Evolutionary conservation across 53 echinoderm and acorn worm genomes (phyloP).

Genomic region (Arbacia lixula): DNA sequence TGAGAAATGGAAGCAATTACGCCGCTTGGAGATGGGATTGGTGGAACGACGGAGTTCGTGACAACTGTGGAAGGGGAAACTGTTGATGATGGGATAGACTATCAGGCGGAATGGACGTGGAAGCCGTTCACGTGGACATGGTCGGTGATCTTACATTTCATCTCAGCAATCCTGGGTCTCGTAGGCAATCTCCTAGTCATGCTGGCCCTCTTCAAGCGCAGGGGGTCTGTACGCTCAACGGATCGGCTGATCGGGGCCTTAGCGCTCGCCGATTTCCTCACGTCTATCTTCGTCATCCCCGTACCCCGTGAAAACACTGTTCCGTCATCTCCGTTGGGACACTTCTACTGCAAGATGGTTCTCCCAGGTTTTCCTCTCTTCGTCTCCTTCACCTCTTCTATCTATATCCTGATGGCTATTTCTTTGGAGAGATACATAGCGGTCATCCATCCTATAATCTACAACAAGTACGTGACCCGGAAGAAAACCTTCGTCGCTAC

Average conservation of each 20-base stretch:
- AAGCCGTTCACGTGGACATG: conserved; percentile 34
- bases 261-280: conserved; percentile 75
- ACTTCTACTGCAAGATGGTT: conserved; percentile 72
- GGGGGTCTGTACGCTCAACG: conserved; percentile 17
- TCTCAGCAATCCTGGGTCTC: conserved; percentile 63
- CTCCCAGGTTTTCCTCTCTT: conserved; percentile 56
- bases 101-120: conserved; percentile 32
- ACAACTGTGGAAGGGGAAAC: too few relatives aligned
- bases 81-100: too few relatives aligned
- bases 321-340: conserved; percentile 33
- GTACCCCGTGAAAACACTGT: conserved; percentile 39
- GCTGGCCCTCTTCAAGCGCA: conserved; percentile 34
- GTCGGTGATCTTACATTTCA: conserved; percentile 39
- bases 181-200: conserved; percentile 73
- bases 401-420: conserved; percentile 67
- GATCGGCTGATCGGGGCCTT: conserved; percentile 60
- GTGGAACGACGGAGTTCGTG: too few relatives aligned
- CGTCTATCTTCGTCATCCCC: conserved; percentile 68
- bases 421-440: conserved; percentile 74
- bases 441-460: conserved; percentile 58
- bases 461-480: conserved; percentile 49
- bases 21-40: too few relatives aligned
- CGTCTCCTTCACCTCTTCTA: conserved; percentile 63
- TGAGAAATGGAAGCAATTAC: too few relatives aligned
- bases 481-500: conserved; percentile 22